These are phyloP conservation scores for Andrena bicolor DNA, from an alignment of 2,888 invertebrate genomes.

Conservation along the genomic window DNA sequence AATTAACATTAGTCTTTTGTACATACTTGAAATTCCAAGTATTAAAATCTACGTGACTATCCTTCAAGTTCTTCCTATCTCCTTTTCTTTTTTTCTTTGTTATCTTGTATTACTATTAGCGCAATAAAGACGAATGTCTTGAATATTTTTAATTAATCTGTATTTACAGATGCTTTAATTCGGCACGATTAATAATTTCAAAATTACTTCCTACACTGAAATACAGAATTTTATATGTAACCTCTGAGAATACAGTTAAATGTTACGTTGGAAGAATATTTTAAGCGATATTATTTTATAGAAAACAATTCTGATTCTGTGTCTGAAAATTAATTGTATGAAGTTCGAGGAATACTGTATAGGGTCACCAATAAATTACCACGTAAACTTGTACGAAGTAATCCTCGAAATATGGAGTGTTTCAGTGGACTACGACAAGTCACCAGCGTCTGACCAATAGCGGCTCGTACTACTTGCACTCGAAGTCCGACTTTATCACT, in stretches of 20 bases:
- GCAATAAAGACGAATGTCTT: too few species aligned
- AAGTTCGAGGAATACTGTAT: not conserved
- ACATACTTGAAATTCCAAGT: too few species aligned
- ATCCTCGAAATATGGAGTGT: not conserved
- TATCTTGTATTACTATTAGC: too few species aligned
- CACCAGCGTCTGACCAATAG: constrained; percentile 49
- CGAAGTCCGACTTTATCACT: not conserved
- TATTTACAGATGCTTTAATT: not conserved
- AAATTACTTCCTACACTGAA: not conserved
- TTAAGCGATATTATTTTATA: too few species aligned
- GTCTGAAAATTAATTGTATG: not conserved
- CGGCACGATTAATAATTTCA: not conserved
- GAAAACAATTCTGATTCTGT: too few species aligned
- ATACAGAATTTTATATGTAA: not conserved
- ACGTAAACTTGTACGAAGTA: not conserved
- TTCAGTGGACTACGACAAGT: not conserved
- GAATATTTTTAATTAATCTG: not conserved
- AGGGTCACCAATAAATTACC: not conserved
- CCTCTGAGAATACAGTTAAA: too few species aligned
- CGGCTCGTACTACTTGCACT: constrained; percentile 51
- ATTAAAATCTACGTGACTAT: too few species aligned
- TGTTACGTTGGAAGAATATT: not conserved
- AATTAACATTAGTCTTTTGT: too few species aligned
- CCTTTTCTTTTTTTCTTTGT: too few species aligned
- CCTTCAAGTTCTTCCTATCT: too few species aligned